Evolutionary conservation across 2,888 invertebrate species (phyloP).

Genomic region (Apantesis nais): DNA sequence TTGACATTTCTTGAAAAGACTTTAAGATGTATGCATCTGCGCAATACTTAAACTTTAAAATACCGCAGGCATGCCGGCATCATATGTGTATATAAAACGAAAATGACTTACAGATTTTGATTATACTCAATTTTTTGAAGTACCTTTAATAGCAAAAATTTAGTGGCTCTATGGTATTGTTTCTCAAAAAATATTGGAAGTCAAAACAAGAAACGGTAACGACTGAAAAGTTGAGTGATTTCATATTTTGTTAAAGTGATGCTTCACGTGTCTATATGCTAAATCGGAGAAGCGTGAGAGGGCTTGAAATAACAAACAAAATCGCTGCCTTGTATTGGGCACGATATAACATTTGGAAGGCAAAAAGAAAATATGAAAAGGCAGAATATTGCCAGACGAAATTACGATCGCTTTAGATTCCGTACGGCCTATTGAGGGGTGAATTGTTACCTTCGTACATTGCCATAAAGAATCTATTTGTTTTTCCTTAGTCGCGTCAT

Average conservation of each 20-base stretch:
- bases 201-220: conserved; percentile 15
- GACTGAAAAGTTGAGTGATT: conserved; percentile 58
- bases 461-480: conserved; percentile 82
- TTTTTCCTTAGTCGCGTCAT: conserved; percentile 69
- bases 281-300: conserved; percentile 75
- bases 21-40: neutral
- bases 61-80: neutral
- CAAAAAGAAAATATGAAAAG: conserved; percentile 83
- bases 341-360: conserved; percentile 77
- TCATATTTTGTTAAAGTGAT: conserved; percentile 73
- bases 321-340: conserved; percentile 79
- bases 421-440: conserved; percentile 79
- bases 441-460: conserved; percentile 82
- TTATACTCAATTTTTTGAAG: neutral
- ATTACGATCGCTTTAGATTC: conserved; percentile 84
- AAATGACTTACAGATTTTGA: neutral
- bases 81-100: too few species aligned
- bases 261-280: conserved; percentile 75
- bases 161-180: neutral
- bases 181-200: neutral
- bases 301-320: conserved; percentile 82
- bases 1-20: too few species aligned
- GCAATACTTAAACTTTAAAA: neutral
- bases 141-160: neutral
- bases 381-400: conserved; percentile 82